phyloP scores from a whole-genome alignment of 2,797 vertebrate genomes.

The Poeciliopsis presidionis region DNA sequence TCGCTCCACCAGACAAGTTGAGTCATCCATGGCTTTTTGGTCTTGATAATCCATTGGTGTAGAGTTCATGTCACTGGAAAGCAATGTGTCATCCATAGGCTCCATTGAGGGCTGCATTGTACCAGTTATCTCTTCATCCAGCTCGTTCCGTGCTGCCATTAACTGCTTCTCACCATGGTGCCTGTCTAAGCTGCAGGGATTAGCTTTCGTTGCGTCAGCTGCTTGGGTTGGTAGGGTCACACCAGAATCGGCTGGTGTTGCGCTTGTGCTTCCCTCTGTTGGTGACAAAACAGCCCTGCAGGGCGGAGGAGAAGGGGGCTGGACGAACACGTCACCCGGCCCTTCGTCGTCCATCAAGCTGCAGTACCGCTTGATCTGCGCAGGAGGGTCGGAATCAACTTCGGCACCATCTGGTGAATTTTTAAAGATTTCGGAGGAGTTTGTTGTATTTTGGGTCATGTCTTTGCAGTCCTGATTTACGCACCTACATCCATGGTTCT shows the following conservation, averaged over 20 bases:
- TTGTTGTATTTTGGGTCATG: neutral
- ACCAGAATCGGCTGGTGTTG: constrained; percentile 40
- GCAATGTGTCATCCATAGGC: constrained; percentile 16
- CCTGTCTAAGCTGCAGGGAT: constrained; percentile 68
- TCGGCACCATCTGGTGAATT: neutral
- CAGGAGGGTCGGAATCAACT: neutral
- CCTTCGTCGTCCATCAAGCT: constrained; percentile 50
- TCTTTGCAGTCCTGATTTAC: constrained; percentile 47
- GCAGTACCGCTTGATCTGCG: constrained; percentile 15
- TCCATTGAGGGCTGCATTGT: constrained; percentile 24
- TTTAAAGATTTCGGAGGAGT: neutral
- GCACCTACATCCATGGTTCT: constrained; percentile 38
- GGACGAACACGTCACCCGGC: constrained; percentile 47
- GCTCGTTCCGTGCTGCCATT: constrained; percentile 46
- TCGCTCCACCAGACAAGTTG: constrained; percentile 16
- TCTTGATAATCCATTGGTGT: constrained; percentile 18
- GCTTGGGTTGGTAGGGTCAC: constrained; percentile 53
- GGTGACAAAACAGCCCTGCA: constrained; percentile 21
- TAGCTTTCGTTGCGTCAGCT: constrained; percentile 67
- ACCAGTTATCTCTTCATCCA: constrained; percentile 36
- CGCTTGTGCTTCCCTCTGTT: constrained; percentile 45
- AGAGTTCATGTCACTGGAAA: constrained; percentile 17
- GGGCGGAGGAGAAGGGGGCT: constrained; percentile 10
- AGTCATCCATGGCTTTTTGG: constrained; percentile 28
- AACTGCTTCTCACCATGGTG: constrained; percentile 54